Evolutionary conservation across 2,113 vertebrate genomes (phyloP), one percentile per base, ranked within the genome.

Genomic region (Tyto alba): DNA sequence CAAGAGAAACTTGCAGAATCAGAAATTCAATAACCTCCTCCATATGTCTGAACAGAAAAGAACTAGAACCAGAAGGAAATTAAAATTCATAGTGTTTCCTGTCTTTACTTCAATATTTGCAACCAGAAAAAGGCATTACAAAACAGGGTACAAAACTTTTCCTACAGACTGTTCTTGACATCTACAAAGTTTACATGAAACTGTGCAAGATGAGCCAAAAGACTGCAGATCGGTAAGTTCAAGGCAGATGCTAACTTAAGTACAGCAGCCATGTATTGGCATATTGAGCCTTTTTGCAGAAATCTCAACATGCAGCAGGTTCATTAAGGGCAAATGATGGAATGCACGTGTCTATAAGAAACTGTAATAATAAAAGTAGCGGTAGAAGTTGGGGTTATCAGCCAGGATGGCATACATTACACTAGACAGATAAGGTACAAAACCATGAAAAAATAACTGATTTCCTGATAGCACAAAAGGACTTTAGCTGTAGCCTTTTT

Each of bases 71-170:
- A 95, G 90, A 95, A 90, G 91, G 92, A 95, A 96, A 96, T 90
- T 95, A 96, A 96, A 96, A 97, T 95, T 96, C 89, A 79, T 96
- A 82, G 85, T 92, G 89, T 97, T 97, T 96, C 87, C 43, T 82
- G 78, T 69, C 81, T 91, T 93, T 94, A 83, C 81, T 94, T 87
- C 85, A 96, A 78, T 92, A 96, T 96, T 95, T 95, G 80, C 89
- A 79, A 92, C 87, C 71, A 93, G 80, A 63, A 93, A 67, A 89
- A 91, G 50, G 92, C 93, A 95, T 69, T 52, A 81, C 95, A 97
- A 75, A 91, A 90, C 71, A 97, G 87, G 81, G 63, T 85, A 89
- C 48, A 90, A 93, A 94, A 87, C 73, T 96, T 98, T 95, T 95
- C 79, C 69, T 89, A 36, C 90, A 92, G 75, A 27, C 88, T 96